Conservation (phyloP, 2,888 invertebrate genomes). For the Erebia aethiops region DNA sequence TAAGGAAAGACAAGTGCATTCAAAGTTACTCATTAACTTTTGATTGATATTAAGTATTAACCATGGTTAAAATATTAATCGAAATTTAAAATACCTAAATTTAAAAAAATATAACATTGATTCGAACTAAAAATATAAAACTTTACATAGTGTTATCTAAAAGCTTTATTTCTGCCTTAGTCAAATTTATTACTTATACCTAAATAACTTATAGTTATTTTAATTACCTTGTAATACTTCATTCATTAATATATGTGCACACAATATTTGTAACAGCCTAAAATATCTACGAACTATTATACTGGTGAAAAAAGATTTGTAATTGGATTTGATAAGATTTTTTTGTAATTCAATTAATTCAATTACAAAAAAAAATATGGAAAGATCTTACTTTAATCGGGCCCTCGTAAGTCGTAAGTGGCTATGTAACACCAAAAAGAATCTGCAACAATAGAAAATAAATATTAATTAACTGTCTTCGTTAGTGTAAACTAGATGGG, state of each 20-base stretch:
- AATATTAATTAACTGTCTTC: neutral
- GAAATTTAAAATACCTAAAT: too few species aligned
- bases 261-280: neutral
- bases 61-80: too few species aligned
- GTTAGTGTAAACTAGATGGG: too few species aligned
- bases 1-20: too few species aligned
- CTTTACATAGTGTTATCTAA: too few species aligned
- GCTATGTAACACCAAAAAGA: slow-evolving; percentile 46
- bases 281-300: neutral
- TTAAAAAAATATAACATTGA: too few species aligned
- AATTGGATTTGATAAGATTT: too few species aligned
- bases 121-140: too few species aligned
- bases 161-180: too few species aligned
- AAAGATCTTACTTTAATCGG: slow-evolving; percentile 49
- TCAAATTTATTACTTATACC: too few species aligned
- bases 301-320: neutral
- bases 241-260: slow-evolving; percentile 7
- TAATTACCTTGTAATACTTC: slow-evolving; percentile 7
- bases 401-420: slow-evolving; percentile 39
- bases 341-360: neutral
- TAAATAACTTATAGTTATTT: neutral
- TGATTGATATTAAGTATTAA: too few species aligned
- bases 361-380: slow-evolving; percentile 38
- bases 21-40: too few species aligned
- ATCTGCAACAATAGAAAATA: slow-evolving; percentile 71